Evolutionary conservation across 2,888 invertebrate genomes (phyloP).

Genomic region (Synanthedon formicaeformis): DNA sequence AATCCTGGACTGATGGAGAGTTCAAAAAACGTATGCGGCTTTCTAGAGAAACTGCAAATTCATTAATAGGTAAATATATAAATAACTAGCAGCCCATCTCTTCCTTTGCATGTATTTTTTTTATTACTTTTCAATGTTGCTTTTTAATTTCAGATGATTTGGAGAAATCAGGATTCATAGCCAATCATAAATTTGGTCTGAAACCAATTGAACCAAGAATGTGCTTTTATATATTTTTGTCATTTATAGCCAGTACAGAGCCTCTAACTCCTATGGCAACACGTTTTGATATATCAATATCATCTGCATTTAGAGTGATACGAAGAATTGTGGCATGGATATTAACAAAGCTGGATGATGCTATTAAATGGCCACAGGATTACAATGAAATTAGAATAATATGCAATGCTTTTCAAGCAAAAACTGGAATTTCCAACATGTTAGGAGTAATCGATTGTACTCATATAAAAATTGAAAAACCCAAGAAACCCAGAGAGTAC

Average conservation of each 20-base stretch:
- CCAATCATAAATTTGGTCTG: slow-evolving; percentile 40
- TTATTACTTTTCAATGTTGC: too few species aligned
- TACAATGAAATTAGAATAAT: slow-evolving; percentile 26
- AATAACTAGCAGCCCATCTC: background rate
- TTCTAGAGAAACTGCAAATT: slow-evolving; percentile 31
- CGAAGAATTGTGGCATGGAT: slow-evolving; percentile 44
- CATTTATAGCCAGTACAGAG: slow-evolving; percentile 40
- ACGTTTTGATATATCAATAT: slow-evolving; percentile 45
- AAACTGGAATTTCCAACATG: slow-evolving; percentile 36
- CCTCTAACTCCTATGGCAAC: slow-evolving; percentile 43
- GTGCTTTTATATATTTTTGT: slow-evolving; percentile 44
- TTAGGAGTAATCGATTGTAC: slow-evolving; percentile 41
- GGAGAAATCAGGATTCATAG: slow-evolving; percentile 41
- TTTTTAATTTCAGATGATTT: slow-evolving; percentile 36
- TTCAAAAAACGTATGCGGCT: slow-evolving; percentile 39
- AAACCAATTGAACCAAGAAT: slow-evolving; percentile 44
- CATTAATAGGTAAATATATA: slow-evolving; percentile 29
- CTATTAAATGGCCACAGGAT: slow-evolving; percentile 39
- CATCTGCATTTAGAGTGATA: slow-evolving; percentile 44
- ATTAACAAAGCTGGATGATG: slow-evolving; percentile 38
- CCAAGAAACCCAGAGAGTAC: slow-evolving; percentile 38
- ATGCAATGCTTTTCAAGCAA: slow-evolving; percentile 30
- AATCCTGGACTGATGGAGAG: slow-evolving; percentile 41
- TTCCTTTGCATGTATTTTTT: too few species aligned
- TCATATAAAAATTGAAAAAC: slow-evolving; percentile 44